Evolutionary conservation across 2,113 vertebrate species (phyloP).

Genomic region (Hemichromis elongatus): DNA sequence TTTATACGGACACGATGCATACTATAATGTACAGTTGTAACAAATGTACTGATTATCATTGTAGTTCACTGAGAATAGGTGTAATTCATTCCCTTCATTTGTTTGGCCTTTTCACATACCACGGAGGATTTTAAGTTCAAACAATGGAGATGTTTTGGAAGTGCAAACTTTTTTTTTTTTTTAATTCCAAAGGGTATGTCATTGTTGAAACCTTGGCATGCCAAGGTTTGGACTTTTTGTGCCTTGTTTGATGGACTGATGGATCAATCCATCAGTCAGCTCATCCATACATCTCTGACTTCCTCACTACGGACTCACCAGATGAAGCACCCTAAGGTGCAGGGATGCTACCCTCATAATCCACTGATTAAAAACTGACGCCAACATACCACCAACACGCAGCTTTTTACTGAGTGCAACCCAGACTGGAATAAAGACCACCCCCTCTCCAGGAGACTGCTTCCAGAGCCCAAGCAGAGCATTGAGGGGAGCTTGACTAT

Average conservation of each 20-base stretch:
- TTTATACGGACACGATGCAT: rapidly evolving
- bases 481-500: not conserved
- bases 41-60: not conserved
- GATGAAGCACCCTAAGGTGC: too few relatives aligned
- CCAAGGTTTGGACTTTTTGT: not conserved
- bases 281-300: not conserved
- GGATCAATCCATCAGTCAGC: not conserved
- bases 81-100: not conserved
- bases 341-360: too few relatives aligned
- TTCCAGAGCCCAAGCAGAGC: not conserved
- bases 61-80: not conserved
- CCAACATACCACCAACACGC: not conserved
- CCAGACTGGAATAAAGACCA: not conserved
- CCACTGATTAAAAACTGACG: rapidly evolving
- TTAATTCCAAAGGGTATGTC: not conserved
- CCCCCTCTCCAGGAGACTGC: not conserved
- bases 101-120: not conserved
- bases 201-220: not conserved
- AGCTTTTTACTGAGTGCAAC: not conserved
- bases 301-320: too few relatives aligned
- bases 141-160: not conserved
- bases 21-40: not conserved
- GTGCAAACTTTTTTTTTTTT: not conserved
- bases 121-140: not conserved
- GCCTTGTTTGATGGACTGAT: too few relatives aligned